Evolutionary conservation across 2,888 invertebrate genomes (phyloP).

Genomic region (Drosophila mayaguana): DNA sequence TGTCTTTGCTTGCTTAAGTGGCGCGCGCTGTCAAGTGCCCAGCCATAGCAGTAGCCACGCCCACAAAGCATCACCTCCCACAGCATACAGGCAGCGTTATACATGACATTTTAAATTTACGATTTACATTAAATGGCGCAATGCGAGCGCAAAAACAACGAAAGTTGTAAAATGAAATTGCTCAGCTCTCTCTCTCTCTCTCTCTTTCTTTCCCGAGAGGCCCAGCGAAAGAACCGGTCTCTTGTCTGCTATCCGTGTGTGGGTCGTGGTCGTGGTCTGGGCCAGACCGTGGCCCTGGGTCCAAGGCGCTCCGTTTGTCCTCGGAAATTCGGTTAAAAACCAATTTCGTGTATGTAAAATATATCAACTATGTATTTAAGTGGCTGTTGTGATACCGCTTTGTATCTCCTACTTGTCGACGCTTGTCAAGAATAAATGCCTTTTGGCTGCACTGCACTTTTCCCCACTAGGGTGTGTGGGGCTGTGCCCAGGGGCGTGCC

Average conservation of each 20-base stretch:
- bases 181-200: slow-evolving; percentile 52
- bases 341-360: slow-evolving; percentile 80
- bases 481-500: slow-evolving; percentile 28
- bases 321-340: slow-evolving; percentile 74
- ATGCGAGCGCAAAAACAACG: slow-evolving; percentile 64
- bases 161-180: slow-evolving; percentile 77
- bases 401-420: slow-evolving; percentile 60
- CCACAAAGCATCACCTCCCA: slow-evolving; percentile 52
- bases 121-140: slow-evolving; percentile 79
- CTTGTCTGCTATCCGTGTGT: not conserved
- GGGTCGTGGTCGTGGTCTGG: slow-evolving; percentile 7
- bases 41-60: slow-evolving; percentile 51
- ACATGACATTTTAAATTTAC: slow-evolving; percentile 80
- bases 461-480: slow-evolving; percentile 53
- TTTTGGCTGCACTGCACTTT: slow-evolving; percentile 61
- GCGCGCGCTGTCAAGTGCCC: slow-evolving; percentile 56
- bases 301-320: slow-evolving; percentile 48
- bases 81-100: slow-evolving; percentile 52
- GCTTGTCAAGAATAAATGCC: slow-evolving; percentile 72
- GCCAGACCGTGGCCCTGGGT: slow-evolving; percentile 6
- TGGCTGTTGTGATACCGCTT: slow-evolving; percentile 61
- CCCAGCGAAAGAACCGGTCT: slow-evolving; percentile 24
- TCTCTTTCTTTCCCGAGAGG: slow-evolving; percentile 52
- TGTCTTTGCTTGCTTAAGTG: slow-evolving; percentile 53
- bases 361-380: slow-evolving; percentile 79